A percentile compares a stretch with the other conserved stretches of the same genome.
phyloP scores from a whole-genome alignment of 2,113 vertebrate genomes.

The Butorides virescens region DNA sequence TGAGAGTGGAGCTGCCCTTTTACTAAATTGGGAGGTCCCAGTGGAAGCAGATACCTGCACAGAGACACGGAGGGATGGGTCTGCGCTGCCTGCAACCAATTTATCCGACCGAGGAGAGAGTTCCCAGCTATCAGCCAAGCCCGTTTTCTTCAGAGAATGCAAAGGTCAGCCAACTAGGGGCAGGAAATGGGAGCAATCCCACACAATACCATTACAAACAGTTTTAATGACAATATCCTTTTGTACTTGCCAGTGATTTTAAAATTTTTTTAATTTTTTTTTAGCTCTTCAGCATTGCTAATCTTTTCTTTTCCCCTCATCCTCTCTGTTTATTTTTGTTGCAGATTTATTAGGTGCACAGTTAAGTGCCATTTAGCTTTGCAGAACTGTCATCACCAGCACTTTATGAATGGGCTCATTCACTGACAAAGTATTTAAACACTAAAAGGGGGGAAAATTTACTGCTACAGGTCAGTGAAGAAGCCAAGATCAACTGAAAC shows the following conservation, averaged over 20 bases:
- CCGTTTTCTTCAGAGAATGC: not conserved
- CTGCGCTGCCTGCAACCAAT: fast-evolving
- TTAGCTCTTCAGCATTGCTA: slow-evolving; percentile 2
- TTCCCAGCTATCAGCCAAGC: not conserved
- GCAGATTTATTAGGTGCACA: slow-evolving; percentile 67
- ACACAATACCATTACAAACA: not conserved
- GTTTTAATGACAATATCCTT: slow-evolving; percentile 10
- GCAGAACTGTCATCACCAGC: slow-evolving; percentile 68
- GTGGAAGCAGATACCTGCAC: not conserved
- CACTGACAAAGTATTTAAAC: slow-evolving; percentile 70
- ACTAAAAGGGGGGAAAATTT: slow-evolving; percentile 48
- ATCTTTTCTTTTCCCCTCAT: not conserved
- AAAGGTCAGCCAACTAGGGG: not conserved
- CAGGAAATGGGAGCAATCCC: not conserved
- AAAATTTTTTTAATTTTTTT: not conserved
- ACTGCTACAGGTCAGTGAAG: slow-evolving; percentile 64
- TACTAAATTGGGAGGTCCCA: not conserved
- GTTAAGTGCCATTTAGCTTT: slow-evolving; percentile 67
- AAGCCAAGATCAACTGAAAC: slow-evolving; percentile 76
- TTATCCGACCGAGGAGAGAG: fast-evolving
- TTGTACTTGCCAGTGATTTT: not conserved
- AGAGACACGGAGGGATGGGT: fast-evolving
- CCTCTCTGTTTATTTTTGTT: slow-evolving; percentile 73
- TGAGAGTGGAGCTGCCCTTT: fast-evolving
- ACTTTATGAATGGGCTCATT: slow-evolving; percentile 76